Conservation (phyloP, 1,140 invertebrate genomes). For the Lethrus apterus region DNA sequence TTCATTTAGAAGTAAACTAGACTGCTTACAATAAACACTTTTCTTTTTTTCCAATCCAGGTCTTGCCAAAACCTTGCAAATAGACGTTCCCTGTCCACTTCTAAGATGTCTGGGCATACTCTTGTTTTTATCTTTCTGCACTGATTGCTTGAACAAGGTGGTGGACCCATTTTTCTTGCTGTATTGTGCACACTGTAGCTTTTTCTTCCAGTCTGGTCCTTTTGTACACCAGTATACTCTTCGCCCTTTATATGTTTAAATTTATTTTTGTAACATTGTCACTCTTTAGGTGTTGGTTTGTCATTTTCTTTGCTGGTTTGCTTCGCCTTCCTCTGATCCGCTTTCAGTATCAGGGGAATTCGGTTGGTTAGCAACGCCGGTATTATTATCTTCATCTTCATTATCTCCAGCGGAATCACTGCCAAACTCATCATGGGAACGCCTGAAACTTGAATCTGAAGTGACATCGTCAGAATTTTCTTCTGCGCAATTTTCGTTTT, state of each 20-base stretch:
- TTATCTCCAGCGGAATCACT: conserved; percentile 8
- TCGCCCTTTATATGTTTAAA: conserved; percentile 8
- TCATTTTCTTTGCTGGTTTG: conserved; percentile 34
- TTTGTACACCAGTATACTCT: conserved; percentile 2
- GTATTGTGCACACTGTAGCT: not conserved
- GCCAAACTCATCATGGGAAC: conserved; percentile 9
- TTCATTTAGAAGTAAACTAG: too few species aligned
- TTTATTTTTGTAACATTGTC: conserved; percentile 11
- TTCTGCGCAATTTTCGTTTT: conserved; percentile 12
- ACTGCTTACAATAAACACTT: too few species aligned
- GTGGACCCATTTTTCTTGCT: not conserved
- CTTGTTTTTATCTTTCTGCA: too few species aligned
- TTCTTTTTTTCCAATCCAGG: conserved; percentile 31
- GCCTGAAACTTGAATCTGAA: conserved; percentile 14
- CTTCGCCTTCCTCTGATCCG: not conserved
- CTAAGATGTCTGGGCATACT: too few species aligned
- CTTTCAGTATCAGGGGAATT: not conserved
- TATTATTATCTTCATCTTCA: conserved; percentile 12
- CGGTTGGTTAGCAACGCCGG: conserved; percentile 2
- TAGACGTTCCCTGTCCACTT: too few species aligned
- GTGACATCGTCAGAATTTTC: conserved; percentile 8
- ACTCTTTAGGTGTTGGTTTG: conserved; percentile 30
- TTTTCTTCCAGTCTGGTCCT: not conserved
- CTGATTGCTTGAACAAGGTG: too few species aligned
- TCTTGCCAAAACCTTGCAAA: conserved; percentile 30